These are phyloP conservation scores for Himalopsyche phryganea DNA, from an alignment of 1,140 invertebrate species.

Conservation along the genomic window DNA sequence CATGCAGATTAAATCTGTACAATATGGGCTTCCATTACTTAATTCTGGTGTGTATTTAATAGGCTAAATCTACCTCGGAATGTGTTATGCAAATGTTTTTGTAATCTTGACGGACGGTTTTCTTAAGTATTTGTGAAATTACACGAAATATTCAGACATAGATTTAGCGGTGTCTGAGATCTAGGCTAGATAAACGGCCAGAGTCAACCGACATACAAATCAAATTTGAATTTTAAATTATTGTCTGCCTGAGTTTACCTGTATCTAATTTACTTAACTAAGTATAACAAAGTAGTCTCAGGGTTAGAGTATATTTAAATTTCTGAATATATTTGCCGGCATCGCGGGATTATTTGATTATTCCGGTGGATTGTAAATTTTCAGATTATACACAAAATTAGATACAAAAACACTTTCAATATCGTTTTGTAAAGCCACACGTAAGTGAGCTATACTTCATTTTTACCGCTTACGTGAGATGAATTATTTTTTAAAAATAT, in stretches of 20 bases:
- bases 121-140: background rate
- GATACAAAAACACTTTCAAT: too few relatives aligned
- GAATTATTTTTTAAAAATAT: too few relatives aligned
- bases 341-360: slow-evolving; percentile 3
- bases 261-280: slow-evolving; percentile 19
- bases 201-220: slow-evolving; percentile 10
- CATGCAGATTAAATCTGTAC: too few relatives aligned
- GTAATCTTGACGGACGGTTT: too few relatives aligned
- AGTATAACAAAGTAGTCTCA: slow-evolving; percentile 2
- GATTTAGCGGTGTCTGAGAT: slow-evolving; percentile 8
- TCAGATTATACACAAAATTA: background rate
- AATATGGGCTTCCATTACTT: too few relatives aligned
- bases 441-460: too few relatives aligned
- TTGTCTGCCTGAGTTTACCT: slow-evolving; percentile 20
- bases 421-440: too few relatives aligned
- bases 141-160: slow-evolving; percentile 1
- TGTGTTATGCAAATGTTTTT: too few relatives aligned
- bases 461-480: too few relatives aligned
- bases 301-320: slow-evolving; percentile 25
- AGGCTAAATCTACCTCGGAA: too few relatives aligned
- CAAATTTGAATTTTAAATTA: slow-evolving; percentile 31
- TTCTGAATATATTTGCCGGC: slow-evolving; percentile 15
- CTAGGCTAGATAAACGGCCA: slow-evolving; percentile 8
- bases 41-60: too few relatives aligned
- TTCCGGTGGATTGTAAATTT: background rate